Percentiles rank a stretch among this genome's conserved stretches.
Conservation (phyloP, 2,113 vertebrate genomes). For the Riparia riparia region DNA sequence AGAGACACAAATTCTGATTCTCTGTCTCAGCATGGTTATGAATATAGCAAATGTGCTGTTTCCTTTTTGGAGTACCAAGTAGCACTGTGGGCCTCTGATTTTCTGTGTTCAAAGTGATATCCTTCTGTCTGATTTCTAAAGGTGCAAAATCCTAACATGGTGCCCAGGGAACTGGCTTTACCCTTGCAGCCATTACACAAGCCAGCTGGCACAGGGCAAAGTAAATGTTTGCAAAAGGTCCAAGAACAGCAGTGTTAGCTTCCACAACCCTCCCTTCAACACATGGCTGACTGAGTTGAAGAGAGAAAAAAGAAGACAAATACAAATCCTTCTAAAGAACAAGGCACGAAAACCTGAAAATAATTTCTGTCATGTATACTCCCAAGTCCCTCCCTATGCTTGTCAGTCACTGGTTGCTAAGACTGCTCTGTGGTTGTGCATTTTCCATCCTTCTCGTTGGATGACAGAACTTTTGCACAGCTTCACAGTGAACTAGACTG, state of each 20-base stretch:
- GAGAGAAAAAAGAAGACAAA: neutral
- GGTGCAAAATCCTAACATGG: neutral
- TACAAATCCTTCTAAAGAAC: neutral
- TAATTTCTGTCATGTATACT: neutral
- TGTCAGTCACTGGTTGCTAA: neutral
- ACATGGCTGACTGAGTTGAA: neutral
- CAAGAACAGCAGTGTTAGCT: neutral
- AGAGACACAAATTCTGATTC: neutral
- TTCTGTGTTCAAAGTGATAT: neutral
- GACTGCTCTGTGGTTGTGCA: neutral
- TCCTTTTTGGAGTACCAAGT: neutral
- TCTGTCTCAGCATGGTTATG: neutral
- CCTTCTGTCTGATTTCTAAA: conserved; percentile 31
- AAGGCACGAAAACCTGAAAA: neutral
- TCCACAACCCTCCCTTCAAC: neutral
- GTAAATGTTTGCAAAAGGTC: conserved; percentile 2
- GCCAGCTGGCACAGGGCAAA: neutral
- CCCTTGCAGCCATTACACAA: neutral
- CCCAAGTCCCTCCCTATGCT: neutral
- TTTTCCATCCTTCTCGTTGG: neutral
- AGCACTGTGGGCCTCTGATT: neutral
- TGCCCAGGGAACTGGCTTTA: neutral
- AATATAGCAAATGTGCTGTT: neutral
- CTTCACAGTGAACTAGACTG: neutral
- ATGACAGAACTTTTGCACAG: neutral